Evolutionary conservation across 2,888 invertebrate genomes (phyloP).

Genomic region (Pachydiplax longipennis): DNA sequence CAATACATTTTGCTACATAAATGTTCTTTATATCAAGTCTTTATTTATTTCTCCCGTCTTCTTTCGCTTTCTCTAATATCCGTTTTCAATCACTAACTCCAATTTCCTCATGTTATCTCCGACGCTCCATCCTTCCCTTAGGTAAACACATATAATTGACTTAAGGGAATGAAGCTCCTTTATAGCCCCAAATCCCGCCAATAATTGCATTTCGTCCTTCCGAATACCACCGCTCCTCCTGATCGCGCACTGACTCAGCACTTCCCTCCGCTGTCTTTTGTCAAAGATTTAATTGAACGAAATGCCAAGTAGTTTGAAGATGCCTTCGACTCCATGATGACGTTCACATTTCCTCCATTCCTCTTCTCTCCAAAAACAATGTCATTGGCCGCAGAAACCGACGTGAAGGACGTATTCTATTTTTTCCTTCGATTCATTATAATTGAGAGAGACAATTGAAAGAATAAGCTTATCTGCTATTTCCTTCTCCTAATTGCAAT

Average conservation of each 20-base stretch:
- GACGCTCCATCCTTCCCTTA: neutral
- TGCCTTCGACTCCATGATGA: neutral
- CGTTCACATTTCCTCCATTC: neutral
- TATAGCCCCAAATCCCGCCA: no score
- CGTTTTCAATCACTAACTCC: neutral
- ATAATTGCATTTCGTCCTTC: neutral
- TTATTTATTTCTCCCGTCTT: no score
- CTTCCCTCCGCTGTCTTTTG: constrained; percentile 22
- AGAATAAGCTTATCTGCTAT: neutral
- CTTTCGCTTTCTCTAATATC: neutral
- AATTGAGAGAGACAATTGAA: neutral
- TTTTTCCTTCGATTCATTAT: neutral
- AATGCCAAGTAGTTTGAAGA: constrained; percentile 25
- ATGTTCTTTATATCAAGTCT: no score
- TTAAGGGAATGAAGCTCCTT: neutral
- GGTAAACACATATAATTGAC: no score
- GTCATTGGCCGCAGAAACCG: neutral
- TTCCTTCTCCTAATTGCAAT: constrained; percentile 18
- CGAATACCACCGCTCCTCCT: neutral
- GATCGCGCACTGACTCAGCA: neutral
- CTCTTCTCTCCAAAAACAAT: neutral
- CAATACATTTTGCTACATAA: no score
- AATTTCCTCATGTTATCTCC: neutral
- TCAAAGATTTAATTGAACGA: constrained; percentile 28
- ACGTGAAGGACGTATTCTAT: no score